phyloP scores from a whole-genome alignment of 2,888 invertebrate genomes.

The Koerneria pararmatus region DNA sequence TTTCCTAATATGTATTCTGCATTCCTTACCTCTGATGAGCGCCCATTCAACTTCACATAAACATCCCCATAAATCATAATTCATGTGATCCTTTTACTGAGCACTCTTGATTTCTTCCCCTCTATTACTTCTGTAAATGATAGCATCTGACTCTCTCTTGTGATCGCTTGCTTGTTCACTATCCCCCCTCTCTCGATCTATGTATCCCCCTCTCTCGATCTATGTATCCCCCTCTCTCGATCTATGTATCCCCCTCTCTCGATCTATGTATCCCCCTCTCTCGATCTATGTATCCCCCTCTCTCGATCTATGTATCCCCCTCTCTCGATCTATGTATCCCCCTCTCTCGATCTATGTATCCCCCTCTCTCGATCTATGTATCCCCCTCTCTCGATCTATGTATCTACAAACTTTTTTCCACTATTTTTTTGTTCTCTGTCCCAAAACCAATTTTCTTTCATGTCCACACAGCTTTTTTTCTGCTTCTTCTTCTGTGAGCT shows the following conservation, averaged over 20 bases:
- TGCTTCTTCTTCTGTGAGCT: not conserved
- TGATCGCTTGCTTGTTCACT: not conserved
- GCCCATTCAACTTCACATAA: too few relatives aligned
- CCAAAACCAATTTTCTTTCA: not conserved
- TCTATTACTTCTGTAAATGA: not conserved
- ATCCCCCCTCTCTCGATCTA: not conserved
- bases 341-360: not conserved
- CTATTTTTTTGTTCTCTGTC: not conserved
- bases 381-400: not conserved
- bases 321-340: not conserved
- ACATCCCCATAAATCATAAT: too few relatives aligned
- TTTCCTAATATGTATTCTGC: too few relatives aligned
- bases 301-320: not conserved
- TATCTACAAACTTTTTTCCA: too few relatives aligned
- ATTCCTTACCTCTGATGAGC: too few relatives aligned
- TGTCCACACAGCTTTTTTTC: not conserved
- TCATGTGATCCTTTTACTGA: not conserved
- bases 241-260: too few relatives aligned
- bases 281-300: not conserved
- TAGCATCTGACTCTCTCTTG: not conserved
- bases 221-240: too few relatives aligned
- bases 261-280: too few relatives aligned
- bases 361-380: not conserved
- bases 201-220: too few relatives aligned
- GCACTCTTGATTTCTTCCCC: not conserved